Base-by-base conservation (phyloP, 2,113 vertebrate genomes). In the Martes martes region DNA sequence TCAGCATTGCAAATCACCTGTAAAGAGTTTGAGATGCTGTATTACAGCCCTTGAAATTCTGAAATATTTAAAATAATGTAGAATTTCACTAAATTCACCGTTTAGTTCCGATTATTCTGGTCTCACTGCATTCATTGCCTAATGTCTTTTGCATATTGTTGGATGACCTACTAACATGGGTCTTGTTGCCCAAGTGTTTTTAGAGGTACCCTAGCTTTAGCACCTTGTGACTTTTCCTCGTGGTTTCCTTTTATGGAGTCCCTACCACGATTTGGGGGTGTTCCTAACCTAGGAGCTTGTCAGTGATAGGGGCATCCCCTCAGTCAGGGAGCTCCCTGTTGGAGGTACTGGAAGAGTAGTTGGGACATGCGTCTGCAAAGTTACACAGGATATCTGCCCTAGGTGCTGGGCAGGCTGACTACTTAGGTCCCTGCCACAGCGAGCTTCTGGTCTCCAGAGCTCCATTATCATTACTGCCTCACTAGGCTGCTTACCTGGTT, bases 61-160 rank as follows among this genome's bases (percentile, higher is more conserved):
- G 31, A 52, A 71, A 69, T 74, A 55, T 94, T 93, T 73, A 79
- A 82, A 94, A 92, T 73, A 89, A 93, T 73, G 74, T 36, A 33
- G 55, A 42, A 59, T 96, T 69, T 89, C 52, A 73, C 31, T 39
- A 11, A 80, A 71, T 74, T 69, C 36, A 4, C 52, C 50, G 11
- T 84, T 76, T 85, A 39, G 52, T 92, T 36, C 57, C 47, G 59
- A 95, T 73, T 4, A 36, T 4, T 52, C 57, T 45, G 2, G 28
- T 73, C 55, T 95, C 59, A 5, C 24, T 50, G 45, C 76, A 55
- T 80, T 23, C 50, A 4, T 88, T 55, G 26, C 7, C 63, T 26
- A 11, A 11, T 33, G 57, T 21, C 69, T 73, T 84, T 76, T 92
- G 83, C 69, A 18, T 87, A 9, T 13, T 14, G 21, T 59, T 45